Conservation (phyloP, 2,797 vertebrate species). For the Pseudomugil gertrudae region DNA sequence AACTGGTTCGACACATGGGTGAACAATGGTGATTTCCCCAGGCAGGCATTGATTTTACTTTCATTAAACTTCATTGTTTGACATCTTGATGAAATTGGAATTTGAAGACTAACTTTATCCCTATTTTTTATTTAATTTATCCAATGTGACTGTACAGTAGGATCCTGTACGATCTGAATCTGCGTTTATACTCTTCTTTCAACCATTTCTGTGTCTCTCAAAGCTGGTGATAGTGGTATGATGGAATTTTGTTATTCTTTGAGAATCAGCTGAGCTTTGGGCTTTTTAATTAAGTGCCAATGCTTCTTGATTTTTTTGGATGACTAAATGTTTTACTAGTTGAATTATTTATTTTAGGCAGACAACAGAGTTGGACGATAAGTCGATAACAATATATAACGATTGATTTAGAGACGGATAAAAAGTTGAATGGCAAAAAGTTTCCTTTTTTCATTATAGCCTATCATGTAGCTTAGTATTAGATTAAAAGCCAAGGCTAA, state of each 20-base stretch:
- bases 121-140: constrained; percentile 19
- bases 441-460: too few species aligned
- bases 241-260: not conserved
- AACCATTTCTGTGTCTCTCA: not conserved
- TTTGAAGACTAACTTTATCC: constrained; percentile 41
- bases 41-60: constrained; percentile 68
- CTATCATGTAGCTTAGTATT: too few species aligned
- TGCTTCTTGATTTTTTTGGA: constrained; percentile 16
- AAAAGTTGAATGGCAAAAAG: too few species aligned
- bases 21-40: constrained; percentile 70
- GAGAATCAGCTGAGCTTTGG: not conserved
- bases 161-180: constrained; percentile 1
- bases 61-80: constrained; percentile 62
- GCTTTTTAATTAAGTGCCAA: constrained; percentile 28
- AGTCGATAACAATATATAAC: too few species aligned
- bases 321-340: constrained; percentile 25
- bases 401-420: too few species aligned
- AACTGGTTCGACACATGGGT: constrained; percentile 57
- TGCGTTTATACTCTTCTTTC: not conserved
- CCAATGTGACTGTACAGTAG: not conserved
- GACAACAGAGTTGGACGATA: too few species aligned
- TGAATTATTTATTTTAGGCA: too few species aligned
- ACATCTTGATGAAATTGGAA: constrained; percentile 48
- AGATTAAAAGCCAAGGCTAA: too few species aligned
- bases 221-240: not conserved